A percentile compares a stretch with the other conserved stretches of the same genome.
These are phyloP conservation scores for Noctua pronuba DNA, from an alignment of 2,888 invertebrate species.

Conservation along the genomic window DNA sequence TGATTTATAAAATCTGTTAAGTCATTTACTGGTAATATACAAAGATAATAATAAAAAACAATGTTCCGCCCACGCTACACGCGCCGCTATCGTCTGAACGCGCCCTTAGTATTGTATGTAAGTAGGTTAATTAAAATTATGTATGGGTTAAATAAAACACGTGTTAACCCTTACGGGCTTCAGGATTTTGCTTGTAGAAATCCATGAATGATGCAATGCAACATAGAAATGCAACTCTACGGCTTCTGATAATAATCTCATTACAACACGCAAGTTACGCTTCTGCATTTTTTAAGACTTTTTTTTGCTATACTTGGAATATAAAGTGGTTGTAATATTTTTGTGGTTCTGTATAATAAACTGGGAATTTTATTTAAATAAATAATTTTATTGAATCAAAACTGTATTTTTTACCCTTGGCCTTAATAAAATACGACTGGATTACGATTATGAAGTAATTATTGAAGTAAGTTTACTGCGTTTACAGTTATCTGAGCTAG, in stretches of 20 bases:
- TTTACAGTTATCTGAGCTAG: background rate
- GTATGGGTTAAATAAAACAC: constrained; percentile 38
- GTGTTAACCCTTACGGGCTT: constrained; percentile 55
- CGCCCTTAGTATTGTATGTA: constrained; percentile 11
- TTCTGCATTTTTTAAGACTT: constrained; percentile 17
- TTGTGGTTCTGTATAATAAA: constrained; percentile 40
- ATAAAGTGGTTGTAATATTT: constrained; percentile 26
- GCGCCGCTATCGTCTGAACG: constrained; percentile 6
- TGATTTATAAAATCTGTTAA: constrained; percentile 24
- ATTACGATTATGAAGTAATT: too few relatives aligned
- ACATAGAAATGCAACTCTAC: constrained; percentile 47
- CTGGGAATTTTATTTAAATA: background rate
- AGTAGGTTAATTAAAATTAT: constrained; percentile 29
- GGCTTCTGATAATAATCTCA: constrained; percentile 64
- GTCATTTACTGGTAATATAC: constrained; percentile 8
- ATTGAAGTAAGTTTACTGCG: too few relatives aligned
- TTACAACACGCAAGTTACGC: constrained; percentile 41
- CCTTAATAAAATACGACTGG: background rate
- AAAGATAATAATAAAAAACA: background rate
- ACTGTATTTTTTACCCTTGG: constrained; percentile 15
- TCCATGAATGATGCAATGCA: constrained; percentile 51
- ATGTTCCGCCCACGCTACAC: constrained; percentile 6
- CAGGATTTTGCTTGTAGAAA: constrained; percentile 55
- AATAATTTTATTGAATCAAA: background rate
- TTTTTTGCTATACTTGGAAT: background rate